Conservation (phyloP, 2,797 vertebrate genomes). For the Argyrosomus regius region DNA sequence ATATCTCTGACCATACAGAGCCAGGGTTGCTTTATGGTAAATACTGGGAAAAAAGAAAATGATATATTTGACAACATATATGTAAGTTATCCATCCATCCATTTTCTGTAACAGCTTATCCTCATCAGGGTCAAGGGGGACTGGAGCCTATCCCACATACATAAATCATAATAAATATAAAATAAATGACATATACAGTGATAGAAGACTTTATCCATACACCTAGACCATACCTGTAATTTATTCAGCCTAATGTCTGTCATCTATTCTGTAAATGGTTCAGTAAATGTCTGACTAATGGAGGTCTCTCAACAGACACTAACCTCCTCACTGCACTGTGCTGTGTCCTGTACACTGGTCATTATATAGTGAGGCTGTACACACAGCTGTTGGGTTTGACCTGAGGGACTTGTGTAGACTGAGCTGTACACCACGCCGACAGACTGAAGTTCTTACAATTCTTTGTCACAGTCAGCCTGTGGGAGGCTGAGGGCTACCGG, state of each 20-base stretch:
- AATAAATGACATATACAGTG: neutral
- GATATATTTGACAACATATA: no score
- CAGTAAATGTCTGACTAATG: neutral
- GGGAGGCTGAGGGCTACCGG: conserved; percentile 42
- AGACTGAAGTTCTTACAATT: conserved; percentile 41
- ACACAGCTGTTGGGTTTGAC: conserved; percentile 39
- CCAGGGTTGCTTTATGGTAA: neutral
- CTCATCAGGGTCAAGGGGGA: no score
- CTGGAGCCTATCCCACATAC: neutral
- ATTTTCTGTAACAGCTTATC: no score
- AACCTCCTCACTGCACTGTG: neutral
- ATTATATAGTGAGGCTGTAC: conserved; percentile 6
- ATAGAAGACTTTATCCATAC: neutral
- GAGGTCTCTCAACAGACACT: neutral
- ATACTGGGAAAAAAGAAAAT: neutral
- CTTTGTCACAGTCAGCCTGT: conserved; percentile 37
- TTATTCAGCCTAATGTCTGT: neutral
- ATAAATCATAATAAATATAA: neutral
- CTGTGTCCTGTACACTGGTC: conserved; percentile 12
- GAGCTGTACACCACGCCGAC: conserved; percentile 35
- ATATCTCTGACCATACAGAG: neutral
- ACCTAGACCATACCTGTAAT: neutral
- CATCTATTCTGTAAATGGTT: neutral
- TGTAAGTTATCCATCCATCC: neutral
- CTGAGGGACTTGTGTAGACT: conserved; percentile 20